A percentile compares a stretch with the other conserved stretches of the same genome.
phyloP scores from a whole-genome alignment of 2,888 invertebrate genomes.

The Scaptomyza flava region DNA sequence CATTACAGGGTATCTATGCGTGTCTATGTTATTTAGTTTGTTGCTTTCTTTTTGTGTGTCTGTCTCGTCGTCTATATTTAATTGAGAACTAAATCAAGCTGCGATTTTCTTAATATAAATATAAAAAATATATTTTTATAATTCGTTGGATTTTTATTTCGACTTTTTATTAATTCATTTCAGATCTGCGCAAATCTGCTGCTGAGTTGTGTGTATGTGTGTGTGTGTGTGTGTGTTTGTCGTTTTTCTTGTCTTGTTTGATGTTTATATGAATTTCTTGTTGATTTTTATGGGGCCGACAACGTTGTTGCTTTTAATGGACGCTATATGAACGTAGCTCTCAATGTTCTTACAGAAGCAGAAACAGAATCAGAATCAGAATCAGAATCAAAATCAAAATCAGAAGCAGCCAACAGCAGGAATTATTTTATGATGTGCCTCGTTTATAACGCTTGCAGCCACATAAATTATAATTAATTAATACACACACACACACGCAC shows the following conservation, averaged over 20 bases:
- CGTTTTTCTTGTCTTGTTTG: slow-evolving; percentile 57
- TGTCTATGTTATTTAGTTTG: not conserved
- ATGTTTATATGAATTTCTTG: slow-evolving; percentile 63
- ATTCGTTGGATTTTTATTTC: slow-evolving; percentile 28
- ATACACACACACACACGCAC: slow-evolving; percentile 49
- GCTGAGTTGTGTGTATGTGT: slow-evolving; percentile 21
- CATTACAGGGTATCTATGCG: slow-evolving; percentile 31
- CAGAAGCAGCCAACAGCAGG: slow-evolving; percentile 12
- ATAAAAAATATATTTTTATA: slow-evolving; percentile 44
- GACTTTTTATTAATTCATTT: slow-evolving; percentile 54
- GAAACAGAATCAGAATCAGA: slow-evolving; percentile 24
- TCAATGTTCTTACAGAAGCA: slow-evolving; percentile 39
- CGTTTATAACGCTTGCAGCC: slow-evolving; percentile 64
- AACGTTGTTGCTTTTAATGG: slow-evolving; percentile 65
- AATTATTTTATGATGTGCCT: slow-evolving; percentile 75
- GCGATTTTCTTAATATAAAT: slow-evolving; percentile 62
- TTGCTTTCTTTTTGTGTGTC: slow-evolving; percentile 7
- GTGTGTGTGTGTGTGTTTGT: slow-evolving; percentile 13
- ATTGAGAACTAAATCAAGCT: slow-evolving; percentile 62
- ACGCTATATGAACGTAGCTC: slow-evolving; percentile 39
- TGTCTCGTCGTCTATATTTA: slow-evolving; percentile 33
- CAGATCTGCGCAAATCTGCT: slow-evolving; percentile 27
- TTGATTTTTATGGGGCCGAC: slow-evolving; percentile 68
- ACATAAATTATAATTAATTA: slow-evolving; percentile 80
- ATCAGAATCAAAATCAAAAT: slow-evolving; percentile 20